Percentiles rank a stretch among this genome's conserved stretches.
These are phyloP conservation scores for Lasiommata megera DNA, from an alignment of 2,888 invertebrate genomes.

Conservation along the genomic window DNA sequence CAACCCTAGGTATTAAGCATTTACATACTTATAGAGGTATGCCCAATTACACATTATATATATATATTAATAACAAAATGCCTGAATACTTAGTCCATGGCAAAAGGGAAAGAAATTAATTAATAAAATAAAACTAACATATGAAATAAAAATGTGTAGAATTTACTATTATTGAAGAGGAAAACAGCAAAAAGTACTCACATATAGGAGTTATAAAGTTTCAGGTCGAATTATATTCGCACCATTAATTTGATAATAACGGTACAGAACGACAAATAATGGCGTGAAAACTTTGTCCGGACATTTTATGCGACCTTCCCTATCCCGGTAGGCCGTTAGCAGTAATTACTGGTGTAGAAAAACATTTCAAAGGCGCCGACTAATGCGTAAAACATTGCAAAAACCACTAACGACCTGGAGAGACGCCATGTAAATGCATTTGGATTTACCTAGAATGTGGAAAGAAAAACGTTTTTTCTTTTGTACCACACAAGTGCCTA, in stretches of 20 bases:
- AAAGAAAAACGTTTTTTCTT: background rate
- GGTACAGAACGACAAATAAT: constrained; percentile 32
- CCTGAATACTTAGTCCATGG: too few species aligned
- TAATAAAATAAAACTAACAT: too few species aligned
- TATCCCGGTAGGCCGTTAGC: constrained; percentile 49
- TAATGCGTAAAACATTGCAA: constrained; percentile 40
- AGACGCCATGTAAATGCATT: constrained; percentile 13
- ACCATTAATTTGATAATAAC: constrained; percentile 32
- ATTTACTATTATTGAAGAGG: too few species aligned
- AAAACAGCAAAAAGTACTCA: background rate
- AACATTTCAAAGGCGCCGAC: constrained; percentile 58
- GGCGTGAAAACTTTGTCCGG: constrained; percentile 24
- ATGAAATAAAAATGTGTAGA: too few species aligned
- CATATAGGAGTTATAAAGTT: background rate
- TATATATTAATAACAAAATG: too few species aligned
- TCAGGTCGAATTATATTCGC: constrained; percentile 21
- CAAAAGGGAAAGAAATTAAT: too few species aligned
- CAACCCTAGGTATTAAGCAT: too few species aligned
- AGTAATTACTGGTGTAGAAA: constrained; percentile 64
- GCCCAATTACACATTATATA: too few species aligned
- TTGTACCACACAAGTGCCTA: background rate
- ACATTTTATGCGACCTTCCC: constrained; percentile 41
- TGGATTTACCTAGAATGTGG: constrained; percentile 7
- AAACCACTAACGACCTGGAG: constrained; percentile 27
- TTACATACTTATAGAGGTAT: too few species aligned